These are phyloP conservation scores for Sebastes paucispinis DNA, from an alignment of 2,797 vertebrate genomes.

Conservation along the genomic window DNA sequence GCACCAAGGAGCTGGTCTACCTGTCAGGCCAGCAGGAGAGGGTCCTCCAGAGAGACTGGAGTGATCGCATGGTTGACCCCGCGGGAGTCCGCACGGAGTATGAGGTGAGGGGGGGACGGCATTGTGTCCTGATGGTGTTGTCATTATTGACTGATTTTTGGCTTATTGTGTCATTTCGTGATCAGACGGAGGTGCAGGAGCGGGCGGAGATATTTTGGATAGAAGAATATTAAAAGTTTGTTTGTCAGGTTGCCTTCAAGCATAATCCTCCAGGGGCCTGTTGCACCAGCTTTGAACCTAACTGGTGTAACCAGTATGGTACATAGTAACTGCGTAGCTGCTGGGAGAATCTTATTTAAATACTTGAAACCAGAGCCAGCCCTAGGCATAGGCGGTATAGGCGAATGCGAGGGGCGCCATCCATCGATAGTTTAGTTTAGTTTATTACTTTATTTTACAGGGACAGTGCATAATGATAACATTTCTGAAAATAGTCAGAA, in stretches of 20 bases:
- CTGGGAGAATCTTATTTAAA: background rate
- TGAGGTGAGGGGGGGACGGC: slow-evolving; percentile 80
- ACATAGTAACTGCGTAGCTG: background rate
- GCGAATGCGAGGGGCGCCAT: background rate
- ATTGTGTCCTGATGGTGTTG: background rate
- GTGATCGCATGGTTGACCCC: slow-evolving; percentile 87
- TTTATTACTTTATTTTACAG: too few species aligned
- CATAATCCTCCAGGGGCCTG: background rate
- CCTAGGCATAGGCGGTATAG: too few species aligned
- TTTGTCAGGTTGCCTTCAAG: slow-evolving; percentile 1
- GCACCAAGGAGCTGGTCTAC: slow-evolving; percentile 88
- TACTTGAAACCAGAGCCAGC: background rate
- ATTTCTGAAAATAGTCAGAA: too few species aligned
- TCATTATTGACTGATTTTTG: background rate
- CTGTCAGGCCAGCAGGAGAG: slow-evolving; percentile 87
- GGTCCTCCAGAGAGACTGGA: slow-evolving; percentile 93
- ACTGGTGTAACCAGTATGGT: slow-evolving; percentile 20
- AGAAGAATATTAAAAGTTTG: background rate
- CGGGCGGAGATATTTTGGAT: background rate
- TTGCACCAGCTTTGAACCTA: background rate
- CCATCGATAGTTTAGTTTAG: background rate
- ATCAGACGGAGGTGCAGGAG: background rate
- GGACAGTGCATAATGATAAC: too few species aligned
- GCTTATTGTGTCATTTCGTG: background rate
- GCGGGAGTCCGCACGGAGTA: slow-evolving; percentile 84